phyloP scores from a whole-genome alignment of 2,113 vertebrate species.

The human region GRCh38 chr4:141960501-141961000 shows the following conservation, averaged over 20 bases:
- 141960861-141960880: neutral
- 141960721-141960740: constrained; percentile 57
- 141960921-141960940: neutral
- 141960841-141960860: neutral
- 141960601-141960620: neutral
- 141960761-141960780: constrained; percentile 15
- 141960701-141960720: constrained; percentile 43
- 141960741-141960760: constrained; percentile 26
- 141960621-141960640: neutral
- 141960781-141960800: neutral
- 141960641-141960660: constrained; percentile 19
- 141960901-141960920: neutral
- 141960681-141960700: neutral
- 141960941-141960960: neutral
- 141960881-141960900: neutral
- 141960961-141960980: neutral
- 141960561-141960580: neutral
- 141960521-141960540: neutral
- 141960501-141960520: neutral
- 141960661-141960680: constrained; percentile 38
- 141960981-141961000: neutral
- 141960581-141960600: neutral
- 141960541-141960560: neutral
- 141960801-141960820: neutral
- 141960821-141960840: constrained; percentile 40